Conservation (phyloP, 2,888 invertebrate species). For the Ectemnius cavifrons region DNA sequence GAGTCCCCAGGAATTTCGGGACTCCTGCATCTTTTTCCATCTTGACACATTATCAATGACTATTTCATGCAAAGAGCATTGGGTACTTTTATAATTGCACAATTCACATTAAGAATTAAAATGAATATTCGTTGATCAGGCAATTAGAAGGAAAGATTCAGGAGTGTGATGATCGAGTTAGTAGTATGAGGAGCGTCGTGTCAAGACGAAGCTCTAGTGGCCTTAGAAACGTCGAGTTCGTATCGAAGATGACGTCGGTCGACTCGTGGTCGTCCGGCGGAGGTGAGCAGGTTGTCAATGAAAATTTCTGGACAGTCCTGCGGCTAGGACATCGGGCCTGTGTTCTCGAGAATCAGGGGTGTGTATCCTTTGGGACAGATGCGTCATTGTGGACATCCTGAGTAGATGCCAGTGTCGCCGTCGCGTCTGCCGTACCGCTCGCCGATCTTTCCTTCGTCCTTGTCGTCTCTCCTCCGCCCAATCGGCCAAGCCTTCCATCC, state of each 20-base stretch:
- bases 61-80: too few relatives aligned
- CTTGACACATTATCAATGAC: neutral
- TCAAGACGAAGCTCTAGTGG: neutral
- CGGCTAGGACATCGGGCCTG: constrained; percentile 51
- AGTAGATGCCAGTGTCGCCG: constrained; percentile 59
- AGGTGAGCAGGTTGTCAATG: constrained; percentile 65
- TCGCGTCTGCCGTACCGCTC: constrained; percentile 58
- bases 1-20: constrained; percentile 19
- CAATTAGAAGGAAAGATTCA: too few relatives aligned
- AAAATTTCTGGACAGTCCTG: constrained; percentile 61
- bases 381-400: constrained; percentile 73
- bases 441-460: constrained; percentile 14
- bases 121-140: too few relatives aligned
- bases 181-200: neutral
- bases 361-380: constrained; percentile 76
- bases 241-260: constrained; percentile 31
- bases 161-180: neutral
- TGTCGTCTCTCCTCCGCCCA: neutral
- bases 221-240: constrained; percentile 1
- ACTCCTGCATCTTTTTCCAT: neutral
- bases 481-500: neutral
- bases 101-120: too few relatives aligned
- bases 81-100: too few relatives aligned
- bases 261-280: constrained; percentile 35
- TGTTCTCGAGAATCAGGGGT: constrained; percentile 57